Conservation (phyloP, 37 sponge, comb jelly and placozoan genomes). For the Tethya wilhelma region DNA sequence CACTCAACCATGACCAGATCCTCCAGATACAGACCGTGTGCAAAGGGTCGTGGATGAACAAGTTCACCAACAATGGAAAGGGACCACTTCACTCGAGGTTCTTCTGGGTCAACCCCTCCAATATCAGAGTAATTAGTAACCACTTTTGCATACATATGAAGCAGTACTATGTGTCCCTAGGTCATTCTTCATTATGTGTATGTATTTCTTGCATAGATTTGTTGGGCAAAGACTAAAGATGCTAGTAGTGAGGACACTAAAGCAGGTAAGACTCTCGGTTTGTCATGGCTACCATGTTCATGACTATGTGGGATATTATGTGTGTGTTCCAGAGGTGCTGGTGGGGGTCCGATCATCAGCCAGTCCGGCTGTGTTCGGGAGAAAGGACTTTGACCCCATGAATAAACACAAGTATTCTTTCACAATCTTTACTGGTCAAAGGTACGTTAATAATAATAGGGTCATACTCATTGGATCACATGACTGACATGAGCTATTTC, state of each 20-base stretch:
- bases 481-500: background rate
- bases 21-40: slow-evolving; percentile 53
- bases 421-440: slow-evolving; percentile 61
- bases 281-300: background rate
- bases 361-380: slow-evolving; percentile 55
- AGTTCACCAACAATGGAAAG: slow-evolving; percentile 81
- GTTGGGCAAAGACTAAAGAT: slow-evolving; percentile 43
- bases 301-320: background rate
- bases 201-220: slow-evolving; percentile 19
- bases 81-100: slow-evolving; percentile 79
- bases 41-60: slow-evolving; percentile 72
- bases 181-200: slow-evolving; percentile 11
- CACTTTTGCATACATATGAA: background rate
- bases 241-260: slow-evolving; percentile 31
- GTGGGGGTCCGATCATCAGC: slow-evolving; percentile 77
- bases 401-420: slow-evolving; percentile 80
- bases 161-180: background rate
- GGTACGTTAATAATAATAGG: slow-evolving; percentile 21
- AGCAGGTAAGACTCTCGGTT: slow-evolving; percentile 28
- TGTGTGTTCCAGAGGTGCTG: slow-evolving; percentile 46
- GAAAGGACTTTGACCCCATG: slow-evolving; percentile 87
- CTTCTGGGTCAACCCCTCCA: slow-evolving; percentile 66
- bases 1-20: slow-evolving; percentile 23
- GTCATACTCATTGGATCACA: background rate
- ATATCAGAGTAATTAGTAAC: slow-evolving; percentile 19